These are phyloP conservation scores for Callopanchax toddi DNA, from an alignment of 2,113 vertebrate genomes.

Conservation along the genomic window DNA sequence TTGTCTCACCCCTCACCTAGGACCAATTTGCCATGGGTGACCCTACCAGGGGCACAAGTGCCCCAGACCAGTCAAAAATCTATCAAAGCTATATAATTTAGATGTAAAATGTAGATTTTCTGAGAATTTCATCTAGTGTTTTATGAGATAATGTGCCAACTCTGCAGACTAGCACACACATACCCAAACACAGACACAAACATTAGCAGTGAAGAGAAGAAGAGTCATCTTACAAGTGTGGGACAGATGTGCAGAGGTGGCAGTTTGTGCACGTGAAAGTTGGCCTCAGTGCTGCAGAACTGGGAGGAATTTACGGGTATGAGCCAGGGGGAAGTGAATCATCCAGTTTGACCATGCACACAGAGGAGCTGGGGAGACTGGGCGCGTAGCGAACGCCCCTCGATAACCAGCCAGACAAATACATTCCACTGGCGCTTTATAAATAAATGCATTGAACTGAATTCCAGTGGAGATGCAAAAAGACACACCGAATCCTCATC, in stretches of 20 bases:
- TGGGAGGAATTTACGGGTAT: slow-evolving; percentile 55
- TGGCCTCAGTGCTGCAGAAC: slow-evolving; percentile 27
- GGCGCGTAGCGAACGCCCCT: slow-evolving; percentile 37
- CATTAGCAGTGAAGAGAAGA: background rate
- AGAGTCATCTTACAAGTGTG: background rate
- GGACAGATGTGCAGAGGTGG: slow-evolving; percentile 27
- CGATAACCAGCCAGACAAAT: slow-evolving; percentile 40
- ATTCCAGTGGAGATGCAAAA: slow-evolving; percentile 33
- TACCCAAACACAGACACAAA: background rate
- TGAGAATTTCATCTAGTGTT: too few relatives aligned
- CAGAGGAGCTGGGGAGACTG: slow-evolving; percentile 40
- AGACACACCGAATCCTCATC: too few relatives aligned
- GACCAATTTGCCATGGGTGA: too few relatives aligned
- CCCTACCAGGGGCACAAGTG: too few relatives aligned
- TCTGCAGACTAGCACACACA: too few relatives aligned
- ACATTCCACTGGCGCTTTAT: background rate
- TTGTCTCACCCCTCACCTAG: too few relatives aligned
- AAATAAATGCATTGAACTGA: too few relatives aligned
- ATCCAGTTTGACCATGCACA: slow-evolving; percentile 49
- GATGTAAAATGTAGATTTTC: too few relatives aligned
- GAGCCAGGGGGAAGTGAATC: slow-evolving; percentile 66
- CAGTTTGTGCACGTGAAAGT: slow-evolving; percentile 6
- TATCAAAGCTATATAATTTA: too few relatives aligned
- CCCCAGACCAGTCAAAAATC: too few relatives aligned
- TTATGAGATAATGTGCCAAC: too few relatives aligned